Percentiles rank a stretch among this genome's conserved stretches.
Evolutionary conservation across 2,888 invertebrate species (phyloP).

Genomic region (Bombyx huttoni): DNA sequence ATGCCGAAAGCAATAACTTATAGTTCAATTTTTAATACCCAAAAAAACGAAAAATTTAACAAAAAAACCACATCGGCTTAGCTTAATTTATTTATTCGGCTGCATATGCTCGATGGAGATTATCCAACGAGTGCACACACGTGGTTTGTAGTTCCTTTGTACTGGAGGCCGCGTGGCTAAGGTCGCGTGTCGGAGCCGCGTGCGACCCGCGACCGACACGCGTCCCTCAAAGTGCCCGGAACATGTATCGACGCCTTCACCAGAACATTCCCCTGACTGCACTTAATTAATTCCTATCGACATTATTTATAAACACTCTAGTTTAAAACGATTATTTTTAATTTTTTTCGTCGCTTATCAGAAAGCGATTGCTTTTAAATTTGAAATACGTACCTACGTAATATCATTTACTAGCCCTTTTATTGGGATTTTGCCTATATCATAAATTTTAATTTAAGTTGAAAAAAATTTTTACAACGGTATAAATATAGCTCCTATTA

Average conservation of each 20-base stretch:
- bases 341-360: neutral
- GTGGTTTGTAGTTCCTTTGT: constrained; percentile 13
- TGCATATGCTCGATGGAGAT: constrained; percentile 50
- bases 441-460: no score
- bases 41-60: no score
- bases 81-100: constrained; percentile 67
- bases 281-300: constrained; percentile 62
- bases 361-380: neutral
- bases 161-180: constrained; percentile 13
- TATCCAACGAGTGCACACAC: constrained; percentile 37
- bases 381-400: neutral
- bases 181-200: constrained; percentile 21
- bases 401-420: no score
- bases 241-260: constrained; percentile 47
- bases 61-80: constrained; percentile 29
- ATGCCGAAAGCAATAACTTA: no score
- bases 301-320: constrained; percentile 14
- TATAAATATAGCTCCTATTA: no score
- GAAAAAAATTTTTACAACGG: no score
- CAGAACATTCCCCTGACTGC: constrained; percentile 51
- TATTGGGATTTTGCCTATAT: no score
- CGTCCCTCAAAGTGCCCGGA: constrained; percentile 46
- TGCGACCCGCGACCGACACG: constrained; percentile 26
- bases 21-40: no score
- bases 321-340: neutral